Percentiles rank a stretch among this genome's conserved stretches.
Evolutionary conservation across 2,113 vertebrate species (phyloP).

Genomic region (Empidonax alnorum): DNA sequence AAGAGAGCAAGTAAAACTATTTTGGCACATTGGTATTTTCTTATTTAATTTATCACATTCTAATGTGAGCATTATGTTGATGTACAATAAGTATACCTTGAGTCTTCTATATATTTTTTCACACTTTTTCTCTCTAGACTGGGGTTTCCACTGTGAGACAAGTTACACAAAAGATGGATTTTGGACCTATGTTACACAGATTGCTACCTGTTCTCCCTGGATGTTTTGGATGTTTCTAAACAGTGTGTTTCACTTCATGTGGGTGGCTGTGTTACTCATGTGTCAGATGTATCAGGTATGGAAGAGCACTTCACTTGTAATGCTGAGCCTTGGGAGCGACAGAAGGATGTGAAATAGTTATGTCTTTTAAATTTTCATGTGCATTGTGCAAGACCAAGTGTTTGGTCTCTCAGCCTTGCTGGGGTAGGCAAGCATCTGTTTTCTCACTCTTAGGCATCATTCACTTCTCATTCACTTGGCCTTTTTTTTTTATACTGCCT

Average conservation of each 20-base stretch:
- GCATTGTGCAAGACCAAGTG: background rate
- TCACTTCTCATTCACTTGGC: background rate
- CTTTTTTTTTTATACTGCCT: background rate
- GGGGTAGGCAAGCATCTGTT: background rate
- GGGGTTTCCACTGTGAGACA: slow-evolving; percentile 94
- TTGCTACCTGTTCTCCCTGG: slow-evolving; percentile 97
- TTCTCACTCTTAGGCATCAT: background rate
- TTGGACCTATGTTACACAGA: slow-evolving; percentile 96
- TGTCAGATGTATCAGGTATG: slow-evolving; percentile 99
- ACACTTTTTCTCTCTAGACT: slow-evolving; percentile 79
- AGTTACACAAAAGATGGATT: slow-evolving; percentile 93
- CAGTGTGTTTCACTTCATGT: slow-evolving; percentile 98
- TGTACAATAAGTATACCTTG: background rate
- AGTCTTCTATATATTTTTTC: background rate
- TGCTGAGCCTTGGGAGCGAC: background rate
- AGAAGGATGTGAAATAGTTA: background rate
- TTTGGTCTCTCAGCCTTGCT: background rate
- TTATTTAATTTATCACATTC: background rate
- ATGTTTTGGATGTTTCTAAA: slow-evolving; percentile 99
- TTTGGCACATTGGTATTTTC: background rate
- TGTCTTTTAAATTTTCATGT: background rate
- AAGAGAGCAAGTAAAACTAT: background rate
- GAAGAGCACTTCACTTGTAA: background rate
- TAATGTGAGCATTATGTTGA: background rate
- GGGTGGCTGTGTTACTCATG: slow-evolving; percentile 98